These are phyloP conservation scores for Cynopterus sphinx DNA, from an alignment of 2,797 vertebrate genomes.

Conservation along the genomic window DNA sequence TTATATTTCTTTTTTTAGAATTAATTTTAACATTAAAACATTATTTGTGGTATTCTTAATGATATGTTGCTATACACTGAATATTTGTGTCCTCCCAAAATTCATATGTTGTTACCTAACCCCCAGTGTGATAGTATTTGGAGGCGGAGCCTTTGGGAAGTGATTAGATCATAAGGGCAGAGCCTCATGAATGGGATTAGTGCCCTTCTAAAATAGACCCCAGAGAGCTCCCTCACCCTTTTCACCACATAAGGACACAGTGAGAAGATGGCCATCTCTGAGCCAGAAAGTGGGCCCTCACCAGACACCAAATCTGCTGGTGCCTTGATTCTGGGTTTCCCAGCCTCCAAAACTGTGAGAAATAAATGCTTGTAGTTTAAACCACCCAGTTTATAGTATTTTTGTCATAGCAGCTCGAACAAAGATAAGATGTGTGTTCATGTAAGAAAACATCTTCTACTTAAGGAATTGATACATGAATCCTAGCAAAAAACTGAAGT, in stretches of 20 bases:
- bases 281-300: background rate
- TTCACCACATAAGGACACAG: background rate
- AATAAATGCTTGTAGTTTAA: background rate
- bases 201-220: background rate
- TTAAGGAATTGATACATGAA: background rate
- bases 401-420: background rate
- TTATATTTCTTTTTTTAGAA: background rate
- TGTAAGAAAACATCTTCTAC: background rate
- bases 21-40: background rate
- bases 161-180: background rate
- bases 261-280: background rate
- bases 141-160: background rate
- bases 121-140: background rate
- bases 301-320: background rate
- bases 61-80: background rate
- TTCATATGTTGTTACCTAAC: background rate
- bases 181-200: background rate
- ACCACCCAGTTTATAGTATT: background rate
- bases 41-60: background rate
- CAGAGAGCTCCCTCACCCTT: background rate
- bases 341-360: background rate
- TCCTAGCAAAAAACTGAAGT: background rate
- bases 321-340: background rate
- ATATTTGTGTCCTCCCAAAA: background rate
- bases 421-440: background rate